Evolutionary conservation across 2,797 vertebrate genomes (phyloP).

Genomic region (Crocodylus rhombifer): DNA sequence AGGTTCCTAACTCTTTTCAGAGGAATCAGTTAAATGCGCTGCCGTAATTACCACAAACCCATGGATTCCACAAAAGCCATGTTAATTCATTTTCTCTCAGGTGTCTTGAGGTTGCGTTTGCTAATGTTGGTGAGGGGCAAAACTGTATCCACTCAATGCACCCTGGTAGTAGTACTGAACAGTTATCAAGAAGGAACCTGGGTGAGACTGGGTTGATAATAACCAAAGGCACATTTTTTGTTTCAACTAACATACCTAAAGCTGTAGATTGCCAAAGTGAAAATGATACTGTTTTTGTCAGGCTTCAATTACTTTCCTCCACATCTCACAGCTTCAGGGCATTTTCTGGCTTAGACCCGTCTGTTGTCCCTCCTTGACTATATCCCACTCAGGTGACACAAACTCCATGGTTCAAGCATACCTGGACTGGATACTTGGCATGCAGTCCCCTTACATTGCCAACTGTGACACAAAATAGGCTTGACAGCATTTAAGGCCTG

Average conservation of each 20-base stretch:
- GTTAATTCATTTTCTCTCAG: neutral
- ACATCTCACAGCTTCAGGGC: constrained; percentile 18
- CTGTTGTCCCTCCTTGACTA: neutral
- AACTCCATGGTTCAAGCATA: neutral
- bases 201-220: neutral
- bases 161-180: neutral
- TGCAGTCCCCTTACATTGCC: neutral
- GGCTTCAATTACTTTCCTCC: constrained; percentile 18
- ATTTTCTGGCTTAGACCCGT: neutral
- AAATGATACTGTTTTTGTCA: neutral
- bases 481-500: neutral
- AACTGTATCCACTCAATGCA: neutral
- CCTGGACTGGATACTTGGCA: neutral
- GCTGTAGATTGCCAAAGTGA: neutral
- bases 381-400: neutral
- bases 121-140: rapidly evolving
- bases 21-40: constrained; percentile 14
- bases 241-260: neutral
- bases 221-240: neutral
- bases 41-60: constrained; percentile 11
- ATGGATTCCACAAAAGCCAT: neutral
- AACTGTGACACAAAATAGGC: neutral
- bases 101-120: rapidly evolving
- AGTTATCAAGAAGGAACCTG: neutral
- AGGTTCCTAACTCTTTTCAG: neutral